Conservation (phyloP, 2,113 vertebrate species). For the Grus americana region DNA sequence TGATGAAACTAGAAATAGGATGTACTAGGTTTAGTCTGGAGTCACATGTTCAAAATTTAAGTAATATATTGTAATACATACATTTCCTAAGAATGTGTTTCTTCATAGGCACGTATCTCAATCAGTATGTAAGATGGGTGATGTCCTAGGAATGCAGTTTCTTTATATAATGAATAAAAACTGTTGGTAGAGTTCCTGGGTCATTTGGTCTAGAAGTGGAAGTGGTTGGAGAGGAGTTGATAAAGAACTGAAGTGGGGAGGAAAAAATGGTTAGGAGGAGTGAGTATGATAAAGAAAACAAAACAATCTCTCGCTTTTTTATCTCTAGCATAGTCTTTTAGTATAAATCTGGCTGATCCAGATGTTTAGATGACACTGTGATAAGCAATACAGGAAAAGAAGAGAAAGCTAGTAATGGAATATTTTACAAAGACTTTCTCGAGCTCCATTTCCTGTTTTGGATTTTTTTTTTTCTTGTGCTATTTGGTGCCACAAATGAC, state of each 20-base stretch:
- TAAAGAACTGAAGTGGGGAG: background rate
- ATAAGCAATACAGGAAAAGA: background rate
- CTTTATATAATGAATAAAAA: background rate
- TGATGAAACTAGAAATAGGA: background rate
- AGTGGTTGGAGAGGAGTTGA: background rate
- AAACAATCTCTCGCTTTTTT: background rate
- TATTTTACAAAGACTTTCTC: background rate
- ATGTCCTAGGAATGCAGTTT: background rate
- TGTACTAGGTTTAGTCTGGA: background rate
- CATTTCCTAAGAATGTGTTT: background rate
- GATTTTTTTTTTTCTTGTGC: background rate
- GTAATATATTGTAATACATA: background rate
- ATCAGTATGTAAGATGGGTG: background rate
- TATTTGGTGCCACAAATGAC: constrained; percentile 52
- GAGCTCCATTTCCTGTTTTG: background rate
- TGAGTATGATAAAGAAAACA: background rate
- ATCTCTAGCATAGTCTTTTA: background rate
- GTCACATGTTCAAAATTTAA: background rate
- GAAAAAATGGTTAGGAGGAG: background rate
- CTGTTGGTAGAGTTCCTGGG: background rate
- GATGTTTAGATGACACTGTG: background rate
- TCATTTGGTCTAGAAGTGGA: background rate
- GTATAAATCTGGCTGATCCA: background rate
- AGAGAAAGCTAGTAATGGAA: background rate
- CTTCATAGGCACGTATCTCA: background rate